Evolutionary conservation across 1,140 invertebrate genomes (phyloP).

Genomic region (Drosophila nigrodunni): DNA sequence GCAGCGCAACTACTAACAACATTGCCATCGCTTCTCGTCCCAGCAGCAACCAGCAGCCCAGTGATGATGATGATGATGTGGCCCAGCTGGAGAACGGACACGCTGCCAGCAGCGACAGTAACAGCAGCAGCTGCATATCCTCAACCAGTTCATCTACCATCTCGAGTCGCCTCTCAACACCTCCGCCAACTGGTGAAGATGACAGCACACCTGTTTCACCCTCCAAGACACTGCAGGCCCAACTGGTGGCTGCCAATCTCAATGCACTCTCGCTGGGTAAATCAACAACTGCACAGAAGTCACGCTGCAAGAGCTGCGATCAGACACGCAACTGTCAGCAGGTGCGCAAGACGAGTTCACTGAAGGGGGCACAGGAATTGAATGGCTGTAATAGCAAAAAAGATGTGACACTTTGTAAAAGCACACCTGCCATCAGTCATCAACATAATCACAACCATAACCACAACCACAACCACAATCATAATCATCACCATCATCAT

Average conservation of each 20-base stretch:
- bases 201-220: slow-evolving; percentile 78
- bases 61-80: slow-evolving; percentile 56
- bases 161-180: slow-evolving; percentile 77
- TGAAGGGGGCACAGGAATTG: slow-evolving; percentile 69
- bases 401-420: slow-evolving; percentile 62
- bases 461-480: slow-evolving; percentile 31
- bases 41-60: slow-evolving; percentile 71
- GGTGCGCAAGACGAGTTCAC: slow-evolving; percentile 74
- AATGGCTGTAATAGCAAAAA: slow-evolving; percentile 28
- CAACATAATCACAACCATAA: slow-evolving; percentile 43
- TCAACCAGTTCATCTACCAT: slow-evolving; percentile 59
- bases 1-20: slow-evolving; percentile 69
- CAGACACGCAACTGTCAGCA: slow-evolving; percentile 56
- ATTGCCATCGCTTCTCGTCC: slow-evolving; percentile 73
- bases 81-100: slow-evolving; percentile 42
- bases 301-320: slow-evolving; percentile 60
- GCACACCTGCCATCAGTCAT: slow-evolving; percentile 69
- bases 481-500: slow-evolving; percentile 36
- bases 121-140: slow-evolving; percentile 52
- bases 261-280: slow-evolving; percentile 57
- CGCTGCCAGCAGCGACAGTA: slow-evolving; percentile 19
- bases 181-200: slow-evolving; percentile 79
- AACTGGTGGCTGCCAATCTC: slow-evolving; percentile 69
- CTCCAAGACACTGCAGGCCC: slow-evolving; percentile 66
- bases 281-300: slow-evolving; percentile 24